Conservation (phyloP, 2,797 vertebrate species). For the Sciurus vulgaris region DNA sequence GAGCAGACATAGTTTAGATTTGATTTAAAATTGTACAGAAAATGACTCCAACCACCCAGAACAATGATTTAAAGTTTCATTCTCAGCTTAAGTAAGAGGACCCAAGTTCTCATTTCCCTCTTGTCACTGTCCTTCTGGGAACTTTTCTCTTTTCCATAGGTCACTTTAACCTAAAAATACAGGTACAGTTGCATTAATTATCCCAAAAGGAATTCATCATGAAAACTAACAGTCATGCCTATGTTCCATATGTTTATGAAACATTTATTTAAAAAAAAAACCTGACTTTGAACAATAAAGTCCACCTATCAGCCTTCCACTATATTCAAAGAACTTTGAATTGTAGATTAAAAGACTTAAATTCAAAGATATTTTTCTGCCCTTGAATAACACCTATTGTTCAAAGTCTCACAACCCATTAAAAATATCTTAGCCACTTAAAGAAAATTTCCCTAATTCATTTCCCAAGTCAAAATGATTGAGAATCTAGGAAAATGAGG, state of each 20-base stretch:
- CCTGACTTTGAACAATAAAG: neutral
- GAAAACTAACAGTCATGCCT: neutral
- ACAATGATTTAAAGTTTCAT: neutral
- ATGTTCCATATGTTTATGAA: neutral
- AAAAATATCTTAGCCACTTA: conserved; percentile 5
- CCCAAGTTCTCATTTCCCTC: neutral
- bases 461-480: conserved; percentile 42
- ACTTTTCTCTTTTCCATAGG: neutral
- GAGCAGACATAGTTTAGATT: neutral
- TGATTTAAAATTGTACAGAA: conserved; percentile 29
- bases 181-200: neutral
- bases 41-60: neutral
- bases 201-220: conserved; percentile 5
- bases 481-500: neutral
- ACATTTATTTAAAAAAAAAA: neutral
- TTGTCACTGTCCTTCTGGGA: neutral
- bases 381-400: conserved; percentile 6
- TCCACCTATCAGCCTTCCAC: neutral
- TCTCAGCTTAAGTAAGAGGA: neutral
- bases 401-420: conserved; percentile 15
- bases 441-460: conserved; percentile 34
- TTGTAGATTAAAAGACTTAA: neutral
- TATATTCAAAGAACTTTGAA: neutral
- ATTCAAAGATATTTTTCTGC: neutral
- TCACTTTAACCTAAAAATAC: neutral